A percentile compares a stretch with the other conserved stretches of the same genome.
phyloP scores from a whole-genome alignment of 35 echinoderm and acorn worm species.

The Diadema setosum region DNA sequence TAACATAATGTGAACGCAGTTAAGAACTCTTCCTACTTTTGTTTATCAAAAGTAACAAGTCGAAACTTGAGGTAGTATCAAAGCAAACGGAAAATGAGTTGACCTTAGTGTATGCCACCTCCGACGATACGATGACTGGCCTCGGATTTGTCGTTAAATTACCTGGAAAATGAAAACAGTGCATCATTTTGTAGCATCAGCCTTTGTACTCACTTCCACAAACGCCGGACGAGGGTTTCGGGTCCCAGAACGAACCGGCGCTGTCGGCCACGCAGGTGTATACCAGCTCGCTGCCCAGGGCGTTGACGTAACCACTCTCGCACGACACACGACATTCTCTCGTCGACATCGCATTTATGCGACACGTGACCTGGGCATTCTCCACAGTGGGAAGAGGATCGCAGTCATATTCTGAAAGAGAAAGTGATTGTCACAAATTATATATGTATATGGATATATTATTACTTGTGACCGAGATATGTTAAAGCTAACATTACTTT shows the following conservation, averaged over 20 bases:
- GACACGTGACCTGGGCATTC: not conserved
- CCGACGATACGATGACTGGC: too few species aligned
- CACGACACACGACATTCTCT: not conserved
- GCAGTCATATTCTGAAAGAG: not conserved
- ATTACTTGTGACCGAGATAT: too few species aligned
- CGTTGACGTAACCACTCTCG: not conserved
- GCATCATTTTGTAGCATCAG: too few species aligned
- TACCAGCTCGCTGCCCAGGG: not conserved
- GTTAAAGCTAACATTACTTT: too few species aligned
- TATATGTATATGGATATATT: not conserved
- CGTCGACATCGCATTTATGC: not conserved
- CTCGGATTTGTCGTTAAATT: too few species aligned
- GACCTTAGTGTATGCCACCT: too few species aligned
- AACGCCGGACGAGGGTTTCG: not conserved
- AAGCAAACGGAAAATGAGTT: too few species aligned
- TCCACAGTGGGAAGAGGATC: not conserved
- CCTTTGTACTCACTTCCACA: conserved; percentile 10
- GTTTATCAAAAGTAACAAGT: too few species aligned
- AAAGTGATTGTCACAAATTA: not conserved
- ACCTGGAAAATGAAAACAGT: too few species aligned
- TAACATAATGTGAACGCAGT: too few species aligned
- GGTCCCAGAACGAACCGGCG: not conserved
- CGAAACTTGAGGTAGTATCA: too few species aligned
- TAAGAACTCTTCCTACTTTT: too few species aligned
- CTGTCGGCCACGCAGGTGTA: not conserved